Evolutionary conservation across 64 coral and sea anemone genomes (phyloP), one percentile per base, ranked within the genome.

Genomic region (Platygyra sinensis): DNA sequence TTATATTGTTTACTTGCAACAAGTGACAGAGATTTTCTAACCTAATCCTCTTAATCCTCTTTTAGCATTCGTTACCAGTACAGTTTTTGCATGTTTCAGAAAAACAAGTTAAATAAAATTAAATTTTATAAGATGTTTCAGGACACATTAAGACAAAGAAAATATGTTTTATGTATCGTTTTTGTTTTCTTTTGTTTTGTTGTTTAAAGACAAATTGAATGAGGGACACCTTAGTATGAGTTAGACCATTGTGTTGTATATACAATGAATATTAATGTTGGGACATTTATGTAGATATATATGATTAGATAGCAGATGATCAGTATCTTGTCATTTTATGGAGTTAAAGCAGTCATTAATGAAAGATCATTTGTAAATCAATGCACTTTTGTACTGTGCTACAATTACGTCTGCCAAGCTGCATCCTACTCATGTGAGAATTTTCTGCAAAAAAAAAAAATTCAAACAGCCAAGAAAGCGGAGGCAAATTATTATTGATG

Each of bases 161-260:
- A 76, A 76, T 76, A 17, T 76, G 36, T 76, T 51, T 76, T 76
- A 76, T 76, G 74, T 76, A 19, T 51, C 49, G 15, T 76, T 76
- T 16, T 0, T 76, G 33, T 76, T 50, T 76, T 49, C 20, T 18
- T 76, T 49, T 49, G 19, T 30, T 76, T 32, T 7, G 20, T 76
- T 10, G 32, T 51, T 19, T 6, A 49, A 49, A 76, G 74, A 42
- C 18, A 76, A 22, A 49, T 76, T 76, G 74, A 76, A 76, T 46
- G 74, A 24, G 38, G 4, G 49, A 76, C 36, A 76, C 39, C 20
- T 76, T 49, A n/a, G n/a, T n/a, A n/a, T n/a, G n/a, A n/a, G n/a
- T n/a, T n/a, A 20, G 22, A 69, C 9, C 10, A 49, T 76, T 76
- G 38, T 49, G 5, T 76, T 76, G 38, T 8, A 49, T 2, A 49